These are phyloP conservation scores for Synergus itoensis DNA, from an alignment of 2,888 invertebrate species.

Conservation along the genomic window DNA sequence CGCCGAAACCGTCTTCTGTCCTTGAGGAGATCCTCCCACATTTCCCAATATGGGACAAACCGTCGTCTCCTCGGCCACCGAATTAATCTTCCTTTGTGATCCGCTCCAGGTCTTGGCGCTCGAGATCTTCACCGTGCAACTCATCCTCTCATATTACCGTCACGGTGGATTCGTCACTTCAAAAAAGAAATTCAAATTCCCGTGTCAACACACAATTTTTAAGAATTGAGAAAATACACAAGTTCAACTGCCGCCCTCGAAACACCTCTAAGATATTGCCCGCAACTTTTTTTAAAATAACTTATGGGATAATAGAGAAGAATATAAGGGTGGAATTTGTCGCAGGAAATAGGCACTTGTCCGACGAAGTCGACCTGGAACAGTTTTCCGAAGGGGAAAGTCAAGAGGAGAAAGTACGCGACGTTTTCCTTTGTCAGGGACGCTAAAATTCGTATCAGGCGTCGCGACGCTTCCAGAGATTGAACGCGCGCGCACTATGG, in stretches of 20 bases:
- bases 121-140: constrained; percentile 75
- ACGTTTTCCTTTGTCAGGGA: constrained; percentile 17
- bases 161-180: constrained; percentile 41
- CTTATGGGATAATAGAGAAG: not conserved
- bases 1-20: constrained; percentile 70
- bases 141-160: constrained; percentile 72
- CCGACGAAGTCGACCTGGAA: not conserved
- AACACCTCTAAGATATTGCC: not conserved
- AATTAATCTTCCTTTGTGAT: constrained; percentile 72
- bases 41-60: constrained; percentile 46
- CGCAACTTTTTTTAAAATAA: not conserved
- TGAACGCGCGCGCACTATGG: constrained; percentile 11
- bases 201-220: not conserved
- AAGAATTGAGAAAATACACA: not conserved
- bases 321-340: not conserved
- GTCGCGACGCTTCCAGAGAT: constrained; percentile 24
- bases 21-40: constrained; percentile 39
- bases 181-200: constrained; percentile 23
- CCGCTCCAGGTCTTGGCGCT: constrained; percentile 74
- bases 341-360: constrained; percentile 11
- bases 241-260: not conserved
- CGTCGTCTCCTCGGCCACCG: constrained; percentile 70
- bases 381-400: not conserved
- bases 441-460: not conserved
- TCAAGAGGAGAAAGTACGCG: constrained; percentile 7